phyloP scores from a whole-genome alignment of 64 coral and sea anemone species.

The Montipora foliosa region DNA sequence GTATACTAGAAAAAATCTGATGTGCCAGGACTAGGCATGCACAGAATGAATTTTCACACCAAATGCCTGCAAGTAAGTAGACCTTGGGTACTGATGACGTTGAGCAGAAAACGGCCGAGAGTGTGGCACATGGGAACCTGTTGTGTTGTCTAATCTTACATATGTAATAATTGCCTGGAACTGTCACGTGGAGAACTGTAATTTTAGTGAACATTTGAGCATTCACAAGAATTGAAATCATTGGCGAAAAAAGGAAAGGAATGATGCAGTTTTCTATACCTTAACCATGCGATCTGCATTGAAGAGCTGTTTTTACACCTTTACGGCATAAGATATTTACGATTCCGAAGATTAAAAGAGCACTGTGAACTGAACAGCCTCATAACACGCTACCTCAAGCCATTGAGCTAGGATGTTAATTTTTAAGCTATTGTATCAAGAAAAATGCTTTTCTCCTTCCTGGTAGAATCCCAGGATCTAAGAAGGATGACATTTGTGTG shows the following conservation, averaged over 20 bases:
- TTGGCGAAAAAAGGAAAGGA: not conserved
- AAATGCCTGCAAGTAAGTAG: too few relatives aligned
- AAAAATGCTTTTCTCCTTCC: constrained; percentile 41
- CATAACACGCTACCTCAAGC: constrained; percentile 20
- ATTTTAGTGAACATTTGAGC: not conserved
- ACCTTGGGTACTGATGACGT: too few relatives aligned
- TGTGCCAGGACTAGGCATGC: too few relatives aligned
- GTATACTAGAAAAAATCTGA: too few relatives aligned
- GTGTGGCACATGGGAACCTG: not conserved
- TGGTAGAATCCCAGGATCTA: constrained; percentile 43
- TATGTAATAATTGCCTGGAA: not conserved
- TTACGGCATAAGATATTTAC: constrained; percentile 37
- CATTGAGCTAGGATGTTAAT: constrained; percentile 9
- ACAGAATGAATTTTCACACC: too few relatives aligned
- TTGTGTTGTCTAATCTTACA: not conserved
- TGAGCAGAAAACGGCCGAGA: too few relatives aligned
- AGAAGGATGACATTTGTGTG: constrained; percentile 49
- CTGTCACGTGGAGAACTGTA: not conserved
- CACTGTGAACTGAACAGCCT: constrained; percentile 23
- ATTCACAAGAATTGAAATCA: constrained; percentile 3
- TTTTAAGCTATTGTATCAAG: constrained; percentile 35
- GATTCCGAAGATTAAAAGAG: constrained; percentile 33
- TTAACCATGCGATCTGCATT: not conserved
- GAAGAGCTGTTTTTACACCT: constrained; percentile 47
- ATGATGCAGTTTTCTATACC: not conserved